A percentile compares a stretch with the other conserved stretches of the same genome.
phyloP scores from a whole-genome alignment of 2,797 vertebrate species.

The Lagorchestes hirsutus region DNA sequence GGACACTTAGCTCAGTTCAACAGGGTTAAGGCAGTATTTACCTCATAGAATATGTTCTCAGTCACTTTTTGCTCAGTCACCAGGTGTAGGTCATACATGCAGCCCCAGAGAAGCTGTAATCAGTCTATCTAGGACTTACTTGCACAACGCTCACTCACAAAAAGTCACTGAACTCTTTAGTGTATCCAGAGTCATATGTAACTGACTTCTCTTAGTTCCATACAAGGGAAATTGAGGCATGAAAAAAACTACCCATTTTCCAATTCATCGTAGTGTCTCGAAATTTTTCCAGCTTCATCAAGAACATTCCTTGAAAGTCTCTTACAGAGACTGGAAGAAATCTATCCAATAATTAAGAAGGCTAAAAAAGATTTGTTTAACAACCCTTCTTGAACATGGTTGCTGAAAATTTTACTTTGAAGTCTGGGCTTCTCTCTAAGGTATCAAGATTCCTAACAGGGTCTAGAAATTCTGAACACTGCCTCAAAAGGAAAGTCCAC shows the following conservation, averaged over 20 bases:
- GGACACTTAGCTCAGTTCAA: neutral
- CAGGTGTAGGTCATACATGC: neutral
- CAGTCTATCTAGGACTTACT: neutral
- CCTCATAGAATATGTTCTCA: neutral
- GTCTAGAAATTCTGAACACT: slow-evolving; percentile 3
- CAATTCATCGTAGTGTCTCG: neutral
- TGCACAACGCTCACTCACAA: neutral
- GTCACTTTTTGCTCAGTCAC: neutral
- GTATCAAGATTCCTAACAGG: slow-evolving; percentile 17
- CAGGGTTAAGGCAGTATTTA: neutral
- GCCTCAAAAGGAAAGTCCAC: slow-evolving; percentile 9
- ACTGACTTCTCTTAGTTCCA: slow-evolving; percentile 49
- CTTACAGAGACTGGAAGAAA: slow-evolving; percentile 36
- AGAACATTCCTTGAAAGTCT: slow-evolving; percentile 29
- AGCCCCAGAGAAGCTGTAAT: neutral
- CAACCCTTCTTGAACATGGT: neutral
- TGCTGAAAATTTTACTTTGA: neutral
- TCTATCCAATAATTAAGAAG: slow-evolving; percentile 25
- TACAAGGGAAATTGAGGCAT: slow-evolving; percentile 53
- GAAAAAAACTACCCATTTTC: slow-evolving; percentile 64
- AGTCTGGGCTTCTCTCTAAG: slow-evolving; percentile 2
- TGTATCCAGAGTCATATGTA: slow-evolving; percentile 45
- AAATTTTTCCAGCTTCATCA: slow-evolving; percentile 18
- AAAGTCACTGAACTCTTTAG: slow-evolving; percentile 51
- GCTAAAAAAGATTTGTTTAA: neutral